phyloP scores from a whole-genome alignment of 2,888 invertebrate species.

The Lasioglossum calceatum region DNA sequence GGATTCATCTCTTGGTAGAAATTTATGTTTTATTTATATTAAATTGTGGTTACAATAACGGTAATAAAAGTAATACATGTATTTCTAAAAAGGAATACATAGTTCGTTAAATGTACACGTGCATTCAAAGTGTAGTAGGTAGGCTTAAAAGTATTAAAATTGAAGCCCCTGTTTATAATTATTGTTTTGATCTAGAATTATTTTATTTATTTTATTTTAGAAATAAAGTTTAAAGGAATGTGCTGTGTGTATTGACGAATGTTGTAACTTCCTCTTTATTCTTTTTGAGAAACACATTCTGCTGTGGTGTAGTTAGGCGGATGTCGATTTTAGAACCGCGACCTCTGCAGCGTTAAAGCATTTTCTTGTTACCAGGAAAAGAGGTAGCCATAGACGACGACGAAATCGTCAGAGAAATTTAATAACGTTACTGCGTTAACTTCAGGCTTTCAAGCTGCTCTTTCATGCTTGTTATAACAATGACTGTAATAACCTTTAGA shows the following conservation, averaged over 20 bases:
- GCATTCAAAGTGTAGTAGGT: no score
- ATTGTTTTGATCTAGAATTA: no score
- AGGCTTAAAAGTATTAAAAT: no score
- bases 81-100: background rate
- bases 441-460: background rate
- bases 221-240: no score
- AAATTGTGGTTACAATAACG: background rate
- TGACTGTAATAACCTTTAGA: conserved; percentile 27
- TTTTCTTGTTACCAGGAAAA: background rate
- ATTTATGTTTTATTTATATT: no score
- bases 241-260: no score
- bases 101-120: background rate
- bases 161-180: no score
- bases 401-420: conserved; percentile 36
- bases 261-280: background rate
- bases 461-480: conserved; percentile 7
- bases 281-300: background rate
- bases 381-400: background rate
- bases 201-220: no score
- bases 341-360: background rate
- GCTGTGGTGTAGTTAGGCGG: background rate
- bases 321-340: background rate
- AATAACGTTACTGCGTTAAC: conserved; percentile 30
- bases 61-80: background rate
- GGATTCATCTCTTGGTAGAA: background rate